Percentiles rank a stretch among this genome's conserved stretches.
These are phyloP conservation scores for Phengaris alcon DNA, from an alignment of 2,888 invertebrate species.

Conservation along the genomic window DNA sequence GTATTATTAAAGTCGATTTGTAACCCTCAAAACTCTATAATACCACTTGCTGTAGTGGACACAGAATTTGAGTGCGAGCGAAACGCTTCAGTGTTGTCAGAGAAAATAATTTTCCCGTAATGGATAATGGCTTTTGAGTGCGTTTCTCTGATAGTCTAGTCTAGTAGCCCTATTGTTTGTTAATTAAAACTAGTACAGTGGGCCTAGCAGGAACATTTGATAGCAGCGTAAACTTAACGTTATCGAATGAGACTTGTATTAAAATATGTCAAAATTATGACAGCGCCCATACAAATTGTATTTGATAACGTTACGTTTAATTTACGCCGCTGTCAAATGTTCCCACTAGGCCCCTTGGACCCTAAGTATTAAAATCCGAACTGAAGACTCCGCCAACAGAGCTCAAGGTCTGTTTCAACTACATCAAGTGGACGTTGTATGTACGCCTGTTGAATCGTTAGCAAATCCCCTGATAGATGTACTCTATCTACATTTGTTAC, in stretches of 20 bases:
- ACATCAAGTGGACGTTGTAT: slow-evolving; percentile 19
- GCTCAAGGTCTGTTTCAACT: background rate
- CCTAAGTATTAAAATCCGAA: background rate
- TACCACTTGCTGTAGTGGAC: background rate
- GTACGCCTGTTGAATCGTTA: slow-evolving; percentile 27
- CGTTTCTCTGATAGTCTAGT: background rate
- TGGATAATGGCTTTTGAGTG: background rate
- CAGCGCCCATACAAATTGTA: no score
- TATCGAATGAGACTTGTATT: no score
- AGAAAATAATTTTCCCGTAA: slow-evolving; percentile 6
- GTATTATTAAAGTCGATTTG: slow-evolving; percentile 22
- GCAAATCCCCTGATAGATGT: slow-evolving; percentile 28
- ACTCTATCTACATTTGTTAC: slow-evolving; percentile 32
- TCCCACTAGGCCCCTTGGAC: background rate
- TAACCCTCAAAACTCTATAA: slow-evolving; percentile 14
- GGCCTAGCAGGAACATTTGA: no score
- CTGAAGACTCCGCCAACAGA: background rate
- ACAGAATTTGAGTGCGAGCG: background rate
- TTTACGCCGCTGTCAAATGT: no score
- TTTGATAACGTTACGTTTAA: no score
- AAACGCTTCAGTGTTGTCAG: background rate
- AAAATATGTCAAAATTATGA: no score
- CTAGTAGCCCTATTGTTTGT: background rate
- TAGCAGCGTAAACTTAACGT: no score
- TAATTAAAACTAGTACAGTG: no score